Percentiles rank a stretch among this genome's conserved stretches.
phyloP scores from a whole-genome alignment of 1,140 invertebrate species.

The Thaumatotibia leucotreta region DNA sequence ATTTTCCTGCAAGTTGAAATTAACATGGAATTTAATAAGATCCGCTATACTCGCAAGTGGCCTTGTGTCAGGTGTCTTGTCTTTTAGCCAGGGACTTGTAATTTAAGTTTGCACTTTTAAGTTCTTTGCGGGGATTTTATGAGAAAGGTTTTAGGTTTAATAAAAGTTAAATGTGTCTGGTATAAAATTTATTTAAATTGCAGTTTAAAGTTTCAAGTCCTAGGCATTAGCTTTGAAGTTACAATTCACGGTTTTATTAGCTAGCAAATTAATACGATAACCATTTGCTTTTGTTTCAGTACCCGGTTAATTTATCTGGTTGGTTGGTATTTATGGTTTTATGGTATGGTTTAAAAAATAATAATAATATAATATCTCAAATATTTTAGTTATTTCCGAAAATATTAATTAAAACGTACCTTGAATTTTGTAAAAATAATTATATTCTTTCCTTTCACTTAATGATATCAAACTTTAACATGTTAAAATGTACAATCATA shows the following conservation, averaged over 20 bases:
- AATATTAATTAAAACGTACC: too few relatives aligned
- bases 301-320: too few relatives aligned
- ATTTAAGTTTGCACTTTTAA: not conserved
- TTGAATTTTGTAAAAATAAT: too few relatives aligned
- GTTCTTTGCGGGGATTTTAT: not conserved
- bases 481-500: too few relatives aligned
- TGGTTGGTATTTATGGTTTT: too few relatives aligned
- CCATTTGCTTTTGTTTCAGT: too few relatives aligned
- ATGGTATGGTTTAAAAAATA: too few relatives aligned
- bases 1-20: not conserved
- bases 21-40: conserved; percentile 4
- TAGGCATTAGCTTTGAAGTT: not conserved
- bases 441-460: too few relatives aligned
- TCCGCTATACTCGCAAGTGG: not conserved
- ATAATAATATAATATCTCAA: too few relatives aligned
- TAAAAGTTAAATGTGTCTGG: not conserved
- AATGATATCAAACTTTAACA: too few relatives aligned
- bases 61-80: not conserved
- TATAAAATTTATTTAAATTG: not conserved
- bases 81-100: not conserved
- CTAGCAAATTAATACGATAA: not conserved
- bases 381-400: too few relatives aligned
- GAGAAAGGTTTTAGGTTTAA: not conserved
- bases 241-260: not conserved
- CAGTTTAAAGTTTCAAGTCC: not conserved